A percentile compares a stretch with the other conserved stretches of the same genome.
phyloP scores from a whole-genome alignment of 2,113 vertebrate genomes.

The Sylvilagus bachmani region DNA sequence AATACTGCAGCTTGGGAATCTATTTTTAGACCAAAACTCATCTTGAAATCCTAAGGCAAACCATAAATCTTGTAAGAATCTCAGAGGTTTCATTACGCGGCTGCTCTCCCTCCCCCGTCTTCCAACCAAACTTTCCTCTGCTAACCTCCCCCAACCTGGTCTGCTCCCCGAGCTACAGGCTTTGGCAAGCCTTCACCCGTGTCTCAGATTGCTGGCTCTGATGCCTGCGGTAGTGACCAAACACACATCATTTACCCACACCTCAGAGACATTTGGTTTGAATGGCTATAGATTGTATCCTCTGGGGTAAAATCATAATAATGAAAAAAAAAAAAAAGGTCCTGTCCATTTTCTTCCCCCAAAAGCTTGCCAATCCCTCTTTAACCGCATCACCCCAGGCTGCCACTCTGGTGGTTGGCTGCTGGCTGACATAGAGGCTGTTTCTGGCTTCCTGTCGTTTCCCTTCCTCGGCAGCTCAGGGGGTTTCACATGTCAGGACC shows the following conservation, averaged over 20 bases:
- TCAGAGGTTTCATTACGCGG: not conserved
- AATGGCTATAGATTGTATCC: conserved; percentile 18
- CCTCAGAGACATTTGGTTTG: conserved; percentile 56
- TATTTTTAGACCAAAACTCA: conserved; percentile 64
- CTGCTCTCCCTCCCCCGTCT: not conserved
- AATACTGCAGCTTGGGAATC: not conserved
- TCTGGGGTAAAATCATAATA: not conserved
- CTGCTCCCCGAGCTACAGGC: not conserved
- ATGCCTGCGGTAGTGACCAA: not conserved
- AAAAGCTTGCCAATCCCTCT: conserved; percentile 6
- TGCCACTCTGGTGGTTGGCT: conserved; percentile 39
- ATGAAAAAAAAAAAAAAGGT: not conserved
- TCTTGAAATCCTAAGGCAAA: conserved; percentile 24
- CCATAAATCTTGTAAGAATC: not conserved
- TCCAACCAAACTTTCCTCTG: not conserved
- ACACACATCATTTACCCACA: conserved; percentile 8
- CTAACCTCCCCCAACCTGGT: not conserved
- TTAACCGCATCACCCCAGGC: not conserved
- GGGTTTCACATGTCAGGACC: not conserved
- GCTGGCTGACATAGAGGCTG: not conserved
- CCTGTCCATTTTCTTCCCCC: not conserved
- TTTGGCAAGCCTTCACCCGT: not conserved
- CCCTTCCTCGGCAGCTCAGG: not conserved
- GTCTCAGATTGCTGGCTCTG: not conserved
- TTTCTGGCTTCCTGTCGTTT: not conserved